These are phyloP conservation scores for Cervus canadensis DNA, from an alignment of 2,113 vertebrate species.

Conservation along the genomic window DNA sequence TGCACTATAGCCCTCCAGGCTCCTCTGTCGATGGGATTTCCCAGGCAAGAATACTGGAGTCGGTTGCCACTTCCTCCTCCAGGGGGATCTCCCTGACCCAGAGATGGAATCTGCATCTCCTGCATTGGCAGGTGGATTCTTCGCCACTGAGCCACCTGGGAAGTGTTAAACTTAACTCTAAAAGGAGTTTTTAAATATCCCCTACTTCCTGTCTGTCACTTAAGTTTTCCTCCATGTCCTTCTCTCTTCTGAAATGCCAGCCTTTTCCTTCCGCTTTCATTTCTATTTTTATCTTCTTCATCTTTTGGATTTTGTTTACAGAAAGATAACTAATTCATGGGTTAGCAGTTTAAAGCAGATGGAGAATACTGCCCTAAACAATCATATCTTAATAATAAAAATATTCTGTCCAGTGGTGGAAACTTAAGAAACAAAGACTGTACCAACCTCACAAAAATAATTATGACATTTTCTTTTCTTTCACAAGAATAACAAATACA, in stretches of 20 bases:
- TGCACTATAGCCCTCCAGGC: not conserved
- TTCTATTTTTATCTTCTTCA: constrained; percentile 4
- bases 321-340: not conserved
- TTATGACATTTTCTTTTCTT: not conserved
- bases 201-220: not conserved
- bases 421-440: not conserved
- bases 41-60: not conserved
- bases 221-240: not conserved
- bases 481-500: not conserved
- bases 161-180: not conserved
- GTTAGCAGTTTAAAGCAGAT: constrained; percentile 11
- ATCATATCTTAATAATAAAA: not conserved
- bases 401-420: not conserved
- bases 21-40: not conserved
- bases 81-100: not conserved
- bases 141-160: not conserved
- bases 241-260: constrained; percentile 7
- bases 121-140: not conserved
- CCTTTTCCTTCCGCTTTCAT: not conserved
- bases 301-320: not conserved
- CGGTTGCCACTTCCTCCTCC: not conserved
- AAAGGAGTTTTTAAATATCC: not conserved
- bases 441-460: constrained; percentile 7
- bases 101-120: not conserved
- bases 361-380: not conserved